A percentile compares a stretch with the other conserved stretches of the same genome.
These are phyloP conservation scores for Saccopteryx leptura DNA, from an alignment of 2,113 vertebrate species.

Conservation along the genomic window DNA sequence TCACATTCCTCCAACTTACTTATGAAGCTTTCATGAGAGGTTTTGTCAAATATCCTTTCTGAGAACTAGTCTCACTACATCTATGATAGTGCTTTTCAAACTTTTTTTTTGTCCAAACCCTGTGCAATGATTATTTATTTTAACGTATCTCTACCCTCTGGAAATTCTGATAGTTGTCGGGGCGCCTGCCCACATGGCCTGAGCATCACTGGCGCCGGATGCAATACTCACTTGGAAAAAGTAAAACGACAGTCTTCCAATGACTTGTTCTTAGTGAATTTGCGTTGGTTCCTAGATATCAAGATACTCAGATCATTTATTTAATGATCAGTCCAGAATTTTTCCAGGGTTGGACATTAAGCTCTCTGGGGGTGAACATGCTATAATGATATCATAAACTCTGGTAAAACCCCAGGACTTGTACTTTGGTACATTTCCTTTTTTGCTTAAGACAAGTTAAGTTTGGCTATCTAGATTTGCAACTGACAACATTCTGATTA, in stretches of 20 bases:
- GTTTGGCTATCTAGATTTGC: neutral
- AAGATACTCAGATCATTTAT: neutral
- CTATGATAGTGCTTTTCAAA: neutral
- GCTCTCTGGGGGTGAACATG: neutral
- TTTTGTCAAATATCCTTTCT: neutral
- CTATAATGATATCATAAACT: neutral
- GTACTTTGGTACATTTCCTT: neutral
- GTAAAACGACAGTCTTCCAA: neutral
- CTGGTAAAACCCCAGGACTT: neutral
- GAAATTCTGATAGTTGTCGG: neutral
- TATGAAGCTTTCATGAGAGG: neutral
- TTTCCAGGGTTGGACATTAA: neutral
- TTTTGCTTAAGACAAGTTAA: neutral
- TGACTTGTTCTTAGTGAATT: conserved; percentile 26
- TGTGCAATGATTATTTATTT: neutral
- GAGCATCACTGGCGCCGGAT: neutral
- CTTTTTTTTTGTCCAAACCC: neutral
- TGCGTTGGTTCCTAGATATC: neutral
- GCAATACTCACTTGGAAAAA: neutral
- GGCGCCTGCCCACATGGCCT: neutral
- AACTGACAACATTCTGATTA: neutral
- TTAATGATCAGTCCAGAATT: neutral
- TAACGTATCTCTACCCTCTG: neutral
- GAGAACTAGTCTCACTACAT: neutral
- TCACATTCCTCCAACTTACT: neutral